Conservation (phyloP, 2,888 invertebrate genomes). For the Aleiodes testaceus region DNA sequence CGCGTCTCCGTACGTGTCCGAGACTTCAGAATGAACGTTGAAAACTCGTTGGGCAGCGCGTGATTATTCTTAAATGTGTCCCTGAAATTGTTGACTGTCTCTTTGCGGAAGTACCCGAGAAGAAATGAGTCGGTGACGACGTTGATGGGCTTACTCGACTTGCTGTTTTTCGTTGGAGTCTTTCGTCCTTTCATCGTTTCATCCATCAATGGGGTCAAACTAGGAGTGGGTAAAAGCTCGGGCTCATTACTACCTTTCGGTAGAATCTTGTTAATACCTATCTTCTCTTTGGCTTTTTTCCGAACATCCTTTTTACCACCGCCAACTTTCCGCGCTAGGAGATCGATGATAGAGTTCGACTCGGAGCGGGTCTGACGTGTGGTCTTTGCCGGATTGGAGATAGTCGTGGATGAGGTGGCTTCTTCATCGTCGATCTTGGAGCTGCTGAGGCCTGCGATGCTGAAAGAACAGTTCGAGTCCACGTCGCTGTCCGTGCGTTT, state of each 20-base stretch:
- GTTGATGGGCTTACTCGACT: constrained; percentile 61
- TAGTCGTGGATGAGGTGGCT: constrained; percentile 80
- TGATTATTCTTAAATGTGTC: constrained; percentile 80
- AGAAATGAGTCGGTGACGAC: constrained; percentile 73
- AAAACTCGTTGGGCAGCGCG: constrained; percentile 77
- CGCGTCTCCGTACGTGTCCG: constrained; percentile 85
- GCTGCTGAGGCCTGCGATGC: constrained; percentile 70
- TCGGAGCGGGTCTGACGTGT: constrained; percentile 70
- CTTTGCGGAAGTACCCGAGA: constrained; percentile 80
- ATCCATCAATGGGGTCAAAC: constrained; percentile 70
- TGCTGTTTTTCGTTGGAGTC: constrained; percentile 59
- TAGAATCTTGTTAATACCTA: constrained; percentile 75
- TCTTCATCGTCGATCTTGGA: constrained; percentile 79
- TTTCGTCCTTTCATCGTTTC: constrained; percentile 59
- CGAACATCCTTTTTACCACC: constrained; percentile 74
- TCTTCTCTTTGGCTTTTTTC: constrained; percentile 73
- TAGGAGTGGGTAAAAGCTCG: constrained; percentile 80
- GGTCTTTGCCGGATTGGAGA: constrained; percentile 75
- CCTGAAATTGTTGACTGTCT: constrained; percentile 80
- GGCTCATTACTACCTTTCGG: constrained; percentile 76
- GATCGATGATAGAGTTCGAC: constrained; percentile 79
- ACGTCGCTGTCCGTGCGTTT: constrained; percentile 77
- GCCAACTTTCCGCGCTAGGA: constrained; percentile 80
- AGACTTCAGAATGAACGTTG: constrained; percentile 82
- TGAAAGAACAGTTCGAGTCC: constrained; percentile 81